Evolutionary conservation across 2,888 invertebrate genomes (phyloP).

Genomic region (Lordiphosa fenestrarum): DNA sequence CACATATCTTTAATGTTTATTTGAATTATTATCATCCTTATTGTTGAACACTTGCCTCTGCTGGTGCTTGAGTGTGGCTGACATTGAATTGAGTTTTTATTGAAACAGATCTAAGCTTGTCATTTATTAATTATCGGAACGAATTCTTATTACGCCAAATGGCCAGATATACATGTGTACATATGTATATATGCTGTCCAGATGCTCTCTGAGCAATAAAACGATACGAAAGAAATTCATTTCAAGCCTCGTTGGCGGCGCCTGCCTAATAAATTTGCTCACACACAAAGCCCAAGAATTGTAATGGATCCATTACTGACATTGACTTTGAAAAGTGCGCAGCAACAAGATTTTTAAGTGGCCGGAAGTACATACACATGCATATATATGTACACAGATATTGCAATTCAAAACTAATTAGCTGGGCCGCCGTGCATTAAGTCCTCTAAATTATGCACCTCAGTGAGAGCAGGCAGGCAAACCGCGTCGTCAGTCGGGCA

Average conservation of each 20-base stretch:
- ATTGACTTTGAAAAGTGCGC: slow-evolving; percentile 64
- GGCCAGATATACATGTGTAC: slow-evolving; percentile 39
- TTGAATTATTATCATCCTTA: slow-evolving; percentile 17
- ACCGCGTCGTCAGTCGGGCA: background rate
- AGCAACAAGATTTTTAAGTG: slow-evolving; percentile 12
- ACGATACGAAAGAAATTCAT: slow-evolving; percentile 57
- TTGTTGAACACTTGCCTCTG: slow-evolving; percentile 12
- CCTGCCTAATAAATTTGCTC: slow-evolving; percentile 53
- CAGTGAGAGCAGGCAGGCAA: slow-evolving; percentile 6
- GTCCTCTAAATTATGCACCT: slow-evolving; percentile 17
- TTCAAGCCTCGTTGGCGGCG: slow-evolving; percentile 60
- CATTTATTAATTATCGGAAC: slow-evolving; percentile 69
- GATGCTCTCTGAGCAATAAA: slow-evolving; percentile 28
- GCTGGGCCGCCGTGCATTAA: slow-evolving; percentile 27
- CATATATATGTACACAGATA: background rate
- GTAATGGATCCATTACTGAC: slow-evolving; percentile 53
- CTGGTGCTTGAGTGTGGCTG: slow-evolving; percentile 5
- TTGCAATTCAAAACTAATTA: slow-evolving; percentile 64
- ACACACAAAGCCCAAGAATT: slow-evolving; percentile 44
- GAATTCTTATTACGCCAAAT: slow-evolving; percentile 61
- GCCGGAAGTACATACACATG: slow-evolving; percentile 19
- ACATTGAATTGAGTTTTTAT: slow-evolving; percentile 56
- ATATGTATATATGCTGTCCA: slow-evolving; percentile 18
- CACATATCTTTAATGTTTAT: no score
- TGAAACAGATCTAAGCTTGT: slow-evolving; percentile 61